These are phyloP conservation scores for Melanchra persicariae DNA, from an alignment of 2,888 invertebrate genomes.

Conservation along the genomic window DNA sequence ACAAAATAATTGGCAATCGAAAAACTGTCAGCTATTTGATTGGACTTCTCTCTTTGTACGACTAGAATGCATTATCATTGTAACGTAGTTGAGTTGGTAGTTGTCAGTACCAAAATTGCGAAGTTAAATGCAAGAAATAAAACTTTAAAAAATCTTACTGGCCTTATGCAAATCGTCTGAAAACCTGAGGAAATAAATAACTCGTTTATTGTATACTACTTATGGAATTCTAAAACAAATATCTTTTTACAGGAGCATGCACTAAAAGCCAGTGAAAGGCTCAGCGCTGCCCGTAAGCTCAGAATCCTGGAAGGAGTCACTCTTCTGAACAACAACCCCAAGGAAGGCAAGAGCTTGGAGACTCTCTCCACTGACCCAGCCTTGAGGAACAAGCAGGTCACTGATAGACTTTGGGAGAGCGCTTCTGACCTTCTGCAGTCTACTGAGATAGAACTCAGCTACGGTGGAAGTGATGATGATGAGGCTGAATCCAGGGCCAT, in stretches of 20 bases:
- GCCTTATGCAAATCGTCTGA: neutral
- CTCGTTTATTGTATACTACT: neutral
- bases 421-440: slow-evolving; percentile 79
- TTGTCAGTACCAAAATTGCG: neutral
- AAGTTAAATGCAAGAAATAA: neutral
- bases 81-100: neutral
- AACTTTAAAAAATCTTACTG: neutral
- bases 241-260: slow-evolving; percentile 82
- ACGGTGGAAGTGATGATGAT: slow-evolving; percentile 76
- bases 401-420: slow-evolving; percentile 82
- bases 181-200: neutral
- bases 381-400: slow-evolving; percentile 78
- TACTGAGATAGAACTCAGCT: slow-evolving; percentile 83
- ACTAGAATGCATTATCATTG: neutral
- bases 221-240: neutral
- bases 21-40: neutral
- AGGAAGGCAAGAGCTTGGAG: slow-evolving; percentile 81
- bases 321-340: slow-evolving; percentile 81
- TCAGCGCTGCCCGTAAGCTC: slow-evolving; percentile 79
- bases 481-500: slow-evolving; percentile 81
- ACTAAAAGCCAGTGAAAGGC: slow-evolving; percentile 81
- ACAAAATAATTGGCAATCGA: slow-evolving; percentile 2
- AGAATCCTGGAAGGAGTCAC: slow-evolving; percentile 83
- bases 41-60: neutral
- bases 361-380: slow-evolving; percentile 79